phyloP scores from a whole-genome alignment of 2,797 vertebrate species.

The Pitangus sulphuratus region DNA sequence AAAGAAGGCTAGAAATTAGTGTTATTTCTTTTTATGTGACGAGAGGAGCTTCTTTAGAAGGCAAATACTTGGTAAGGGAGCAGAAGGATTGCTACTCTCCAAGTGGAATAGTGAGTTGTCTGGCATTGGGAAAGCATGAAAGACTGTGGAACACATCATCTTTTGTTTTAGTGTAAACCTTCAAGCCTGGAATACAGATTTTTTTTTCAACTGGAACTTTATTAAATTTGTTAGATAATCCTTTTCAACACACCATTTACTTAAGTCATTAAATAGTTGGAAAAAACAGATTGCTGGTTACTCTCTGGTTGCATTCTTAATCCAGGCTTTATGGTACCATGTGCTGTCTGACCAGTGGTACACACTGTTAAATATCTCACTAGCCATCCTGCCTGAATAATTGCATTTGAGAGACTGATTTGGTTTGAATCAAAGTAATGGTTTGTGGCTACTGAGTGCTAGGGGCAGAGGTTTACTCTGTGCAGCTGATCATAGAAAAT shows the following conservation, averaged over 20 bases:
- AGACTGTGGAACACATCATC: background rate
- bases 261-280: background rate
- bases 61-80: background rate
- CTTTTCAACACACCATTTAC: background rate
- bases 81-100: background rate
- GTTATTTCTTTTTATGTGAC: background rate
- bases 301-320: background rate
- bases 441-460: background rate
- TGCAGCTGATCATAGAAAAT: background rate
- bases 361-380: background rate
- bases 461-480: background rate
- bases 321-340: background rate
- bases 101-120: background rate
- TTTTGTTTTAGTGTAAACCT: background rate
- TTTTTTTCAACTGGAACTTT: background rate
- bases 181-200: background rate
- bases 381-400: background rate
- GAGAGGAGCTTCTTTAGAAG: background rate
- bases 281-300: background rate
- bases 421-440: background rate
- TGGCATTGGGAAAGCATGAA: background rate
- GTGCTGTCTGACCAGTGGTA: background rate
- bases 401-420: background rate
- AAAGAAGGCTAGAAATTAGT: background rate
- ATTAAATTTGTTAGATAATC: background rate